phyloP scores from a whole-genome alignment of 2,797 vertebrate genomes.

The Margarornis squamiger region DNA sequence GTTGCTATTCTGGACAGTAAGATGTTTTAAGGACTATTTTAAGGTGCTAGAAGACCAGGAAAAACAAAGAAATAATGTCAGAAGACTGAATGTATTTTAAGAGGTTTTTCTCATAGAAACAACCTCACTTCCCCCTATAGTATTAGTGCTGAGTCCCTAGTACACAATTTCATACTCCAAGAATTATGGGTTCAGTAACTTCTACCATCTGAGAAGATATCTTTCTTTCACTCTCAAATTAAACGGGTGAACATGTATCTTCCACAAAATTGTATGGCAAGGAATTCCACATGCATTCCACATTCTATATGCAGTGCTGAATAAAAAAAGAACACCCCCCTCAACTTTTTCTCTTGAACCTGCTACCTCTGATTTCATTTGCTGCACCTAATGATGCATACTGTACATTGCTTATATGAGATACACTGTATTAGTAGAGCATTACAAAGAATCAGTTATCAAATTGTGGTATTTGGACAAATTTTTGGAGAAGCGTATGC shows the following conservation, averaged over 20 bases:
- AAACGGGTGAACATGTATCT: neutral
- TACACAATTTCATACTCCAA: neutral
- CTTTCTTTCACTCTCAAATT: neutral
- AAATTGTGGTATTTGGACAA: neutral
- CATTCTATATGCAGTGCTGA: neutral
- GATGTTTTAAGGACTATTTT: slow-evolving; percentile 88
- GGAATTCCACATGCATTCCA: neutral
- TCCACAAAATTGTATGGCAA: neutral
- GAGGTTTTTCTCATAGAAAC: neutral
- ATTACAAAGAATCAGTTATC: neutral
- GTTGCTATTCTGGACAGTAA: slow-evolving; percentile 88
- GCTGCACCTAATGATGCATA: neutral
- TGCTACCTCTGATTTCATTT: neutral
- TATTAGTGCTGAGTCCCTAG: neutral
- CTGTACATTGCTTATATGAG: neutral
- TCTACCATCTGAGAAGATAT: neutral
- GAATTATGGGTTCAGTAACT: neutral
- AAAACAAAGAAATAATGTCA: slow-evolving; percentile 86
- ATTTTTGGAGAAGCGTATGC: neutral
- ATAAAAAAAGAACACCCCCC: neutral
- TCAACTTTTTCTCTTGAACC: neutral
- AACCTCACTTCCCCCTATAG: neutral
- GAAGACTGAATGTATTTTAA: slow-evolving; percentile 34
- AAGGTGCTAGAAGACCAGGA: slow-evolving; percentile 91
- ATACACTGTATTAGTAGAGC: neutral